Evolutionary conservation across 2,113 vertebrate genomes (phyloP).

Genomic region (Spea bombifrons): DNA sequence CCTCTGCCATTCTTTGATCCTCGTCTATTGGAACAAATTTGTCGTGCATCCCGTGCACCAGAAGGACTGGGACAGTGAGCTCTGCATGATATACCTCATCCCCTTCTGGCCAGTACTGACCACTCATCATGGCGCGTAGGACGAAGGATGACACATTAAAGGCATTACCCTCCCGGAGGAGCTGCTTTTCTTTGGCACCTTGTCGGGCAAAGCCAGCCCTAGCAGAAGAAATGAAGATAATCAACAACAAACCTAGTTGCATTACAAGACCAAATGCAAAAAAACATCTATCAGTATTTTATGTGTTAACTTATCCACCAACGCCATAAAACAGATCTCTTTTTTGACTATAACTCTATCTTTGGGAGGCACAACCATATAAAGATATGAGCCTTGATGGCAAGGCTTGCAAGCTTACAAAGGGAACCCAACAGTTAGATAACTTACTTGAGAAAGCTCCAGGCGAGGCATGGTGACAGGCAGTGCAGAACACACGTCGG

Average conservation of each 20-base stretch:
- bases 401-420: too few species aligned
- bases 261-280: too few species aligned
- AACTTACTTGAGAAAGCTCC: constrained; percentile 91
- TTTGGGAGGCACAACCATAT: too few species aligned
- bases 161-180: constrained; percentile 89
- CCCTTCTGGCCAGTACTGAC: constrained; percentile 97
- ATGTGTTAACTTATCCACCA: too few species aligned
- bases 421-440: neutral
- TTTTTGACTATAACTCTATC: too few species aligned
- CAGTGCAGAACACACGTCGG: constrained; percentile 87
- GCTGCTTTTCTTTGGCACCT: constrained; percentile 94
- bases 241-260: neutral
- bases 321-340: too few species aligned
- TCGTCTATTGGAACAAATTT: constrained; percentile 94
- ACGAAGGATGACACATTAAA: constrained; percentile 96
- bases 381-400: too few species aligned
- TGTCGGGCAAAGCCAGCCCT: constrained; percentile 96
- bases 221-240: fast-evolving
- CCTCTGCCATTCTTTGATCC: constrained; percentile 96
- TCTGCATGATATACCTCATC: constrained; percentile 95
- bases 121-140: constrained; percentile 94
- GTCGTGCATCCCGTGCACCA: constrained; percentile 94
- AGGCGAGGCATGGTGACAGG: constrained; percentile 86
- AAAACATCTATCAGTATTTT: too few species aligned
- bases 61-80: constrained; percentile 86